phyloP scores from a whole-genome alignment of 2,113 vertebrate species.

The Mesoclemmys tuberculata region DNA sequence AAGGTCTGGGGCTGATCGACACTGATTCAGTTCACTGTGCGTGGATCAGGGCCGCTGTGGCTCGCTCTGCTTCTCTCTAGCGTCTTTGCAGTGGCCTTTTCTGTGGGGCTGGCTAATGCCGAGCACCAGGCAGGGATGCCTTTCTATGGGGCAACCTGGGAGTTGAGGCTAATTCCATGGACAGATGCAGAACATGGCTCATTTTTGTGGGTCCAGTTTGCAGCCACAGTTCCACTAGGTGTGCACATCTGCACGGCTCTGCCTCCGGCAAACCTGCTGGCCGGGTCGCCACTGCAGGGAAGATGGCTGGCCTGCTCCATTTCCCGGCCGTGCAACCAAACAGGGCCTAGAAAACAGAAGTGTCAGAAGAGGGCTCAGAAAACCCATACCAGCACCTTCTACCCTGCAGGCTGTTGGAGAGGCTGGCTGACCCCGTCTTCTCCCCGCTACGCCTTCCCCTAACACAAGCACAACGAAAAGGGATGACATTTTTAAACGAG shows the following conservation, averaged over 20 bases:
- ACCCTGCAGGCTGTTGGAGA: background rate
- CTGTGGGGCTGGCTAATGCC: too few relatives aligned
- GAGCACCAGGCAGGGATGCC: too few relatives aligned
- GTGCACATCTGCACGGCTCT: too few relatives aligned
- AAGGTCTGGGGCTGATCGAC: background rate
- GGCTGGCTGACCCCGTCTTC: background rate
- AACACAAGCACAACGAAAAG: background rate
- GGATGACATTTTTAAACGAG: background rate
- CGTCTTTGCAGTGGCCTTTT: background rate
- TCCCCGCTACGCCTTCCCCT: background rate
- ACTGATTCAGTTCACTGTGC: background rate
- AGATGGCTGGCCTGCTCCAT: background rate
- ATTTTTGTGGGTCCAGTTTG: too few relatives aligned
- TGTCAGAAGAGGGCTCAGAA: background rate
- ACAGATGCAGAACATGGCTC: too few relatives aligned
- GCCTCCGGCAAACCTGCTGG: too few relatives aligned
- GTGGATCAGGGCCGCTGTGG: background rate
- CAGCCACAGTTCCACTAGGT: too few relatives aligned
- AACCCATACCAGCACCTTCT: too few relatives aligned
- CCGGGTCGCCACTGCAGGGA: too few relatives aligned
- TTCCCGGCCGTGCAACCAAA: background rate
- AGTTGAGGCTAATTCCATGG: background rate
- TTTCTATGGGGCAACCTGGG: background rate
- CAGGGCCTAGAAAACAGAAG: background rate
- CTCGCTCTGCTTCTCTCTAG: background rate